A percentile compares a stretch with the other conserved stretches of the same genome.
Evolutionary conservation across 2,888 invertebrate genomes (phyloP).

Genomic region (Argynnis bischoffii): DNA sequence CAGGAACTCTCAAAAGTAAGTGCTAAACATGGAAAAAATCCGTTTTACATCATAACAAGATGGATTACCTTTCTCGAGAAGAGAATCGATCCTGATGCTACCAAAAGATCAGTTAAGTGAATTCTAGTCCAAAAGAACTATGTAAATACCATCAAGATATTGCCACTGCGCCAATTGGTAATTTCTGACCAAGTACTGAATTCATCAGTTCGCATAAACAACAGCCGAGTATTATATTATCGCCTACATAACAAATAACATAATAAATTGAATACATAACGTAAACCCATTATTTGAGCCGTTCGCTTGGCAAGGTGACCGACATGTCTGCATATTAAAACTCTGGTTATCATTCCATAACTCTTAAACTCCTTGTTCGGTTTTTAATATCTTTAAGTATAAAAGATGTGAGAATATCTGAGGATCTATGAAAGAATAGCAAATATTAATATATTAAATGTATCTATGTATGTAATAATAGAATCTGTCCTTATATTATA

Average conservation of each 20-base stretch:
- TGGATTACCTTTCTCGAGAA: too few species aligned
- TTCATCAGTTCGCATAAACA: neutral
- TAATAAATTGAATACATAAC: slow-evolving; percentile 19
- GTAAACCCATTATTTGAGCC: slow-evolving; percentile 29
- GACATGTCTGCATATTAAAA: slow-evolving; percentile 34
- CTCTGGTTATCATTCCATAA: slow-evolving; percentile 17
- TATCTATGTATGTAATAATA: too few species aligned
- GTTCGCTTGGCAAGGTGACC: slow-evolving; percentile 37
- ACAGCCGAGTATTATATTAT: slow-evolving; percentile 1
- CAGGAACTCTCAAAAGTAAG: too few species aligned
- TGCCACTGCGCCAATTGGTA: neutral
- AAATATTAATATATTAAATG: too few species aligned
- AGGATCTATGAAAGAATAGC: too few species aligned
- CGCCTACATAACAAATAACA: slow-evolving; percentile 13
- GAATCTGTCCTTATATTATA: too few species aligned
- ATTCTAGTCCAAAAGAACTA: neutral
- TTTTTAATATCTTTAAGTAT: neutral
- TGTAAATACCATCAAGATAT: neutral
- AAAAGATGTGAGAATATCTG: neutral
- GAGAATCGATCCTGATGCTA: too few species aligned
- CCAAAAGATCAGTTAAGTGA: too few species aligned
- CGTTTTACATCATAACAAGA: too few species aligned
- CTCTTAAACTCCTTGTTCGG: slow-evolving; percentile 9
- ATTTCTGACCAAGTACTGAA: neutral
- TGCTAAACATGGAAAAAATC: too few species aligned